A percentile compares a stretch with the other conserved stretches of the same genome.
Conservation (phyloP, 2,888 invertebrate species). For the Teleiodes luculella region DNA sequence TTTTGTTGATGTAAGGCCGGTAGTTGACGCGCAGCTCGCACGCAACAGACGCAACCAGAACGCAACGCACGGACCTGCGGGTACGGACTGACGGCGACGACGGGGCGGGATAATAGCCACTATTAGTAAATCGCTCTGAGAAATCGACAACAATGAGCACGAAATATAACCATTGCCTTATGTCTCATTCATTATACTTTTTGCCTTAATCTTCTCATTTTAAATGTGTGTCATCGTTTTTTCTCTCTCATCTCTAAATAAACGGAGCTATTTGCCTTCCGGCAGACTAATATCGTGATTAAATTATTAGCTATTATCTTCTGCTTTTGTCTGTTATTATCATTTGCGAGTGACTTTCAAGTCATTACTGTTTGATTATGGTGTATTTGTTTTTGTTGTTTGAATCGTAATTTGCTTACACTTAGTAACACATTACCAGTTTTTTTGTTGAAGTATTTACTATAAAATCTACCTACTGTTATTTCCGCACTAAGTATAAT, state of each 20-base stretch:
- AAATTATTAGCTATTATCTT: constrained; percentile 52
- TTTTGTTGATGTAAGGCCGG: constrained; percentile 55
- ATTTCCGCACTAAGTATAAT: not conserved
- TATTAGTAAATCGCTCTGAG: constrained; percentile 71
- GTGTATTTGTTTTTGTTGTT: constrained; percentile 12
- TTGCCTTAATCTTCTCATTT: constrained; percentile 58
- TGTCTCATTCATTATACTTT: constrained; percentile 66
- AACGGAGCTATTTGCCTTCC: constrained; percentile 55
- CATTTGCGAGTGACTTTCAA: constrained; percentile 54
- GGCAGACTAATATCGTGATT: constrained; percentile 59
- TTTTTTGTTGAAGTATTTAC: not conserved
- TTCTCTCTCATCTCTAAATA: constrained; percentile 46
- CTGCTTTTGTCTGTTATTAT: constrained; percentile 49
- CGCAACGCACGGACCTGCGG: not conserved
- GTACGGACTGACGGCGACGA: not conserved
- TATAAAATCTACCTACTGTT: not conserved
- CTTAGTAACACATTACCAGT: constrained; percentile 11
- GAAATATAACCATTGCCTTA: constrained; percentile 62
- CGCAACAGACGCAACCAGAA: no score
- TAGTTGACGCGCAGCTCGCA: constrained; percentile 65
- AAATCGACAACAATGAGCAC: constrained; percentile 73
- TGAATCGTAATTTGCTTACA: constrained; percentile 4
- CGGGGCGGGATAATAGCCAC: constrained; percentile 64
- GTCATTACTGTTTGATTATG: constrained; percentile 45
- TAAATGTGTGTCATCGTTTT: constrained; percentile 64